These are phyloP conservation scores for Molothrus aeneus DNA, from an alignment of 2,797 vertebrate species.

Conservation along the genomic window DNA sequence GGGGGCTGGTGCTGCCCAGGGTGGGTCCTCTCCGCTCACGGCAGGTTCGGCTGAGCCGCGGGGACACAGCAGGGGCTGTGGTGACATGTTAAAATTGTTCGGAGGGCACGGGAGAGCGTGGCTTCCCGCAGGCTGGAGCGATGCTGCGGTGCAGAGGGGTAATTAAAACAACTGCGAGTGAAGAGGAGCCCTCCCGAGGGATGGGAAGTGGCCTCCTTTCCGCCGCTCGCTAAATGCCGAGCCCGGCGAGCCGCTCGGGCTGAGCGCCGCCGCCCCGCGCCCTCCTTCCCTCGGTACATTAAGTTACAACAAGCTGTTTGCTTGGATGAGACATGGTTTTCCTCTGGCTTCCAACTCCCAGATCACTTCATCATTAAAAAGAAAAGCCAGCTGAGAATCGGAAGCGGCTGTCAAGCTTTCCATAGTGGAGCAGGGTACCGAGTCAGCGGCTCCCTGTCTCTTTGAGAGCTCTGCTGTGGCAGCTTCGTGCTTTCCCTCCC, in stretches of 20 bases:
- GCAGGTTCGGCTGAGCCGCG: rapidly evolving
- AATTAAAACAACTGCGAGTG: slow-evolving; percentile 2
- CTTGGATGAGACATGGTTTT: neutral
- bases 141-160: neutral
- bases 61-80: neutral
- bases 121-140: neutral
- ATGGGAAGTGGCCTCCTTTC: neutral
- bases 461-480: neutral
- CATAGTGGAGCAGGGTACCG: neutral
- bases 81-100: neutral
- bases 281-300: neutral
- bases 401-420: neutral
- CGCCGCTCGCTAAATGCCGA: neutral
- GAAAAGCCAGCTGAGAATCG: neutral
- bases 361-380: neutral
- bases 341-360: neutral
- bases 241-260: neutral
- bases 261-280: neutral
- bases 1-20: neutral
- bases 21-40: neutral
- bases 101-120: neutral
- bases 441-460: neutral
- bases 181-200: neutral
- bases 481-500: neutral
- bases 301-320: neutral